Evolutionary conservation across 1,140 invertebrate species (phyloP), one percentile per base, ranked within the genome.

Genomic region (Drosophila bifasciata): DNA sequence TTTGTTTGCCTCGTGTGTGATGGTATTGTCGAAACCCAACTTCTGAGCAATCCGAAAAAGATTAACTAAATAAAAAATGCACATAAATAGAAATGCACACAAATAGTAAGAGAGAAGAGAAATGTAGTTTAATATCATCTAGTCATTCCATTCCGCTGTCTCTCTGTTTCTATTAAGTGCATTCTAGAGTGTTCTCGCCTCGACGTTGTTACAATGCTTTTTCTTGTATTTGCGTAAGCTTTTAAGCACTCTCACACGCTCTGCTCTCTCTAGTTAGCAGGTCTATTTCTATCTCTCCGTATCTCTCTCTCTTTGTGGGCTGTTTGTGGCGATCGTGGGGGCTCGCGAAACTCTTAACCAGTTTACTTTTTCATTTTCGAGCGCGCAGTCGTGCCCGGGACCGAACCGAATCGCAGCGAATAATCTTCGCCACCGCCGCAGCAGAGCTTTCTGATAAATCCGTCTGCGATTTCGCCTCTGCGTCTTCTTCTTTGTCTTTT

Each of bases 301-400:
- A 15, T 49, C 25, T 15, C 16, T n/a, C 36, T 11, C 36, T 60
- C 46, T 53, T 59, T 32, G 56, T 39, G 28, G n/a, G 9, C 28
- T 32, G 28, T 32, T 32, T 11, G 19, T 50, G 51, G 39, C 73
- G 68, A 80, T 85, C 77, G 80, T 80, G 71, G 53, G 50, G 49
- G 57, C 76, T 85, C 60, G 70, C 71, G 45, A 70, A 79, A 68
- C 81, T 86, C 74, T 86, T 86, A 86, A 86, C 81, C 81, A 86
- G 63, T 86, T 85, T 80, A 61, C 59, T 64, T 86, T 80, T 86
- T 71, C 76, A 85, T 77, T 86, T 80, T 61, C 46, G 69, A 75
- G 77, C 66, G 70, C 74, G 66, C 69, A 76, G 81, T 88, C 81
- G 81, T 86, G 83, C 74, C 56, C 61, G 74, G 69, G 25, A 61